These are phyloP conservation scores for Xestia xanthographa DNA, from an alignment of 2,888 invertebrate species.

Conservation along the genomic window DNA sequence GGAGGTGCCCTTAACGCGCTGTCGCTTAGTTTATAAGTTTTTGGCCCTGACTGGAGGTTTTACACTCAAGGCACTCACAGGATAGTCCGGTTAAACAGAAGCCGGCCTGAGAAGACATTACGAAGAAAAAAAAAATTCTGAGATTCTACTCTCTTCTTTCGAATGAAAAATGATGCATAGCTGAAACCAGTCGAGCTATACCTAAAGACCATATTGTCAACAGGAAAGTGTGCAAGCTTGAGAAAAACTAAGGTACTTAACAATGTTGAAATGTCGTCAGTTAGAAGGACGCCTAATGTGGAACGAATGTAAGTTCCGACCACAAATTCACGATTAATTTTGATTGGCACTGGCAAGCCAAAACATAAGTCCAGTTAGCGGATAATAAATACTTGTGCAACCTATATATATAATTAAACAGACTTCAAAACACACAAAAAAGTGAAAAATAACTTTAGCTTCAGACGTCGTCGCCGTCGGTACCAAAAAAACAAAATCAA, in stretches of 20 bases:
- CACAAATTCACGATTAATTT: neutral
- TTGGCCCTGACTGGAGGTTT: too few species aligned
- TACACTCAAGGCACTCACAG: too few species aligned
- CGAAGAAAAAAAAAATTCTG: too few species aligned
- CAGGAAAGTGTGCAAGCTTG: neutral
- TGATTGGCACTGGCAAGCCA: neutral
- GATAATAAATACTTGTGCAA: neutral
- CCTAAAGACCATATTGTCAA: neutral
- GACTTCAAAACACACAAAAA: too few species aligned
- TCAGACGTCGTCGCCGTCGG: too few species aligned
- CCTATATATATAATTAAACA: too few species aligned
- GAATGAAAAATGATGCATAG: neutral
- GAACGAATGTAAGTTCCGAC: conserved; percentile 6
- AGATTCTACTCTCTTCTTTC: neutral
- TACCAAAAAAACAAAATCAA: too few species aligned
- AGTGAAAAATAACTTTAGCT: too few species aligned
- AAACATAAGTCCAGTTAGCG: neutral
- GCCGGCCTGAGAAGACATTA: too few species aligned
- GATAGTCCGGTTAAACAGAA: too few species aligned
- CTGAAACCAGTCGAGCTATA: neutral
- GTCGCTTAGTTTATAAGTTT: too few species aligned
- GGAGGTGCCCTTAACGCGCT: too few species aligned
- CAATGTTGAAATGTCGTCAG: conserved; percentile 23
- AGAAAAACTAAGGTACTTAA: conserved; percentile 4
- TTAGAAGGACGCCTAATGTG: conserved; percentile 3